phyloP scores from a whole-genome alignment of 2,797 vertebrate species.

The Danio kyathit region DNA sequence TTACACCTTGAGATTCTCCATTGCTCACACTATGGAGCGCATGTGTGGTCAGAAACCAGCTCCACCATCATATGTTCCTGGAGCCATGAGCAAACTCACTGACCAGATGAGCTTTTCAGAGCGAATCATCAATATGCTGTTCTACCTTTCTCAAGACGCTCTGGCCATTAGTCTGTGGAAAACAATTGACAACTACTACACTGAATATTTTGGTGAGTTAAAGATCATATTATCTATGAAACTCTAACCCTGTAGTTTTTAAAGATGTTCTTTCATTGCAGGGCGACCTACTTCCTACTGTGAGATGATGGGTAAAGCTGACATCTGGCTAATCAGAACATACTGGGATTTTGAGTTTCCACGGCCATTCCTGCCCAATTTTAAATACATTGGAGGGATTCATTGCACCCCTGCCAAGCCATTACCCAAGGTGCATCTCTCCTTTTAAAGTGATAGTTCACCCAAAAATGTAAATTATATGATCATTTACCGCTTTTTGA shows the following conservation, averaged over 20 bases:
- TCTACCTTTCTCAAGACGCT: conserved; percentile 77
- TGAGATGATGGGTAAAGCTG: conserved; percentile 86
- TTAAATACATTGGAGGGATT: conserved; percentile 90
- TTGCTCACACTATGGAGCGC: conserved; percentile 64
- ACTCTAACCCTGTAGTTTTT: not conserved
- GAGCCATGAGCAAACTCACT: conserved; percentile 76
- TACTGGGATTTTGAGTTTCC: conserved; percentile 96
- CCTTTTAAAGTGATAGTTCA: not conserved
- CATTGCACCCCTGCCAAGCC: conserved; percentile 90
- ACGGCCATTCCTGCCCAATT: conserved; percentile 89
- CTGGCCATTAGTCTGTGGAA: conserved; percentile 63
- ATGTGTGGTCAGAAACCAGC: conserved; percentile 67
- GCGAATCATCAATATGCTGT: conserved; percentile 77
- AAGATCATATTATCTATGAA: not conserved
- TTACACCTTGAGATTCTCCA: conserved; percentile 30
- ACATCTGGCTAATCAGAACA: conserved; percentile 91
- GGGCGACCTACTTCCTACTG: conserved; percentile 78
- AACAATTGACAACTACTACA: conserved; percentile 78
- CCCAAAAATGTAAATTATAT: no score
- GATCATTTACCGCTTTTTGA: no score
- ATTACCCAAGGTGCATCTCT: conserved; percentile 81
- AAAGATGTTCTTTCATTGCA: not conserved
- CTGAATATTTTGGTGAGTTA: conserved; percentile 46
- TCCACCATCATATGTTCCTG: conserved; percentile 75
- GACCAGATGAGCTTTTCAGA: conserved; percentile 78